phyloP scores from a whole-genome alignment of 1,140 invertebrate genomes.

The Papilio glaucus region DNA sequence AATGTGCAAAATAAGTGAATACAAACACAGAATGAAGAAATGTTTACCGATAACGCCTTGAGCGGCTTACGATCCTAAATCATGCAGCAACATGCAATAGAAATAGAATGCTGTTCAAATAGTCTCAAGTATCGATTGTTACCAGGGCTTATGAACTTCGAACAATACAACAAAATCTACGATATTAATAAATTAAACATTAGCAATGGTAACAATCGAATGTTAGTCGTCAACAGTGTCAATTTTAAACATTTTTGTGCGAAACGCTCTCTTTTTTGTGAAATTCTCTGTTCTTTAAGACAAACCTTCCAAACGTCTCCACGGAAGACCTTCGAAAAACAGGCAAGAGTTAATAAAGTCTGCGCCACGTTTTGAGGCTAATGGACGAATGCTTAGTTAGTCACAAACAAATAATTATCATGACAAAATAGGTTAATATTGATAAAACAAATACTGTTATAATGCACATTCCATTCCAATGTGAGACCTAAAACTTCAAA shows the following conservation, averaged over 20 bases:
- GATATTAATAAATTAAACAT: slow-evolving; percentile 38
- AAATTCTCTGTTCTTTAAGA: slow-evolving; percentile 76
- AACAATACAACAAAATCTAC: slow-evolving; percentile 40
- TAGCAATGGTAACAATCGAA: slow-evolving; percentile 71
- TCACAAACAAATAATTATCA: slow-evolving; percentile 47
- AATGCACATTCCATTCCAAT: slow-evolving; percentile 31
- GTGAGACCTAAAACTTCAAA: slow-evolving; percentile 37
- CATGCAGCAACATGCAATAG: slow-evolving; percentile 82
- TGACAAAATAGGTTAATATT: slow-evolving; percentile 18
- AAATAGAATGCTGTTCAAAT: slow-evolving; percentile 72
- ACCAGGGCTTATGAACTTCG: slow-evolving; percentile 54
- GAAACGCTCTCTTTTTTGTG: slow-evolving; percentile 68
- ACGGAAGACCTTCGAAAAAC: slow-evolving; percentile 86
- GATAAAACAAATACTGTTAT: neutral
- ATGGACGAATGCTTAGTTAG: slow-evolving; percentile 69
- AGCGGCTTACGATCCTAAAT: slow-evolving; percentile 80
- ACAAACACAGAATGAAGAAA: slow-evolving; percentile 71
- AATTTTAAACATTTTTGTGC: slow-evolving; percentile 70
- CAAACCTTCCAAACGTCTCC: slow-evolving; percentile 88
- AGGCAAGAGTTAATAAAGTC: slow-evolving; percentile 79
- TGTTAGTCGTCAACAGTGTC: slow-evolving; percentile 65
- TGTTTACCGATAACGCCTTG: slow-evolving; percentile 80
- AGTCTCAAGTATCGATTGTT: slow-evolving; percentile 62
- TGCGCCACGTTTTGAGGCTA: slow-evolving; percentile 74
- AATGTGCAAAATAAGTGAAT: slow-evolving; percentile 83